Conservation (phyloP, 2,888 invertebrate species). For the Polyploca ridens region DNA sequence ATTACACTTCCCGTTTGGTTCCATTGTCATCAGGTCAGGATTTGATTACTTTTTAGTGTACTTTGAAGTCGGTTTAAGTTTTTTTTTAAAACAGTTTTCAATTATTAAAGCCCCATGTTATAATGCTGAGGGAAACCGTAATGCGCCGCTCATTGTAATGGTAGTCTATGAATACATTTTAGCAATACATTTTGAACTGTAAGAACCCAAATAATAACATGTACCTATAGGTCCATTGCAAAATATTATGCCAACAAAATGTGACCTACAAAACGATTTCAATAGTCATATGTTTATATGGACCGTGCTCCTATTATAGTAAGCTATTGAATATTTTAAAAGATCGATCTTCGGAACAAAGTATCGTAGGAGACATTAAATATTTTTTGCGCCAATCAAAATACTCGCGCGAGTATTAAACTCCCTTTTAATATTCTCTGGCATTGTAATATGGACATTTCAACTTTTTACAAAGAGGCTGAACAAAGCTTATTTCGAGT, state of each 20-base stretch:
- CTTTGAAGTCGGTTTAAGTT: no score
- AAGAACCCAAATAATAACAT: not conserved
- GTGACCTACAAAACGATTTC: constrained; percentile 20
- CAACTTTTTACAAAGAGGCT: constrained; percentile 69
- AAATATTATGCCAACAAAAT: constrained; percentile 15
- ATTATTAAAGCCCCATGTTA: no score
- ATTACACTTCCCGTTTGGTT: no score
- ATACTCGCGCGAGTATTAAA: constrained; percentile 58
- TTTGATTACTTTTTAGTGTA: no score
- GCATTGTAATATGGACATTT: constrained; percentile 76
- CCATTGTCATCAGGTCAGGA: no score
- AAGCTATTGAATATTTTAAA: constrained; percentile 48
- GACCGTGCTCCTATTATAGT: not conserved
- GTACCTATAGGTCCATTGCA: no score
- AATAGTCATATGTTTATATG: constrained; percentile 13
- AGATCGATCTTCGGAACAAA: constrained; percentile 56
- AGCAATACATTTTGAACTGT: no score
- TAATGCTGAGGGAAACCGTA: no score
- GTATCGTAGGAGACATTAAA: constrained; percentile 49
- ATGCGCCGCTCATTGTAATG: no score
- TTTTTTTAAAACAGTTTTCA: no score
- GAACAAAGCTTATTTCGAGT: constrained; percentile 76
- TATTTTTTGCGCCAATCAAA: constrained; percentile 65
- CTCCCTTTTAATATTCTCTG: constrained; percentile 64
- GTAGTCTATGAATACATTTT: no score